A percentile compares a stretch with the other conserved stretches of the same genome.
phyloP scores from a whole-genome alignment of 2,113 vertebrate species.

The Nibea albiflora region DNA sequence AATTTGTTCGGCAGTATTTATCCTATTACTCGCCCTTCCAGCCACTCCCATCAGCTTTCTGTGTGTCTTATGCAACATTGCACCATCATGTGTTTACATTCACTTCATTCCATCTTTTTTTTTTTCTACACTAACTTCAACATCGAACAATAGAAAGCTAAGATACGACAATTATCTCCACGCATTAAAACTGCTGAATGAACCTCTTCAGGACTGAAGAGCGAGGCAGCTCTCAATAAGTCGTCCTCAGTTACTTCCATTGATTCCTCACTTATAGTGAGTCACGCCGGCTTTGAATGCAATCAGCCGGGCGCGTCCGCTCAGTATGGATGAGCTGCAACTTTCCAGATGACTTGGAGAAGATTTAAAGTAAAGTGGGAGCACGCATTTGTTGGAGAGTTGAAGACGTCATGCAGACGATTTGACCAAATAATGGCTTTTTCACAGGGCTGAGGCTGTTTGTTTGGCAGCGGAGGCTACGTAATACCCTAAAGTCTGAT shows the following conservation, averaged over 20 bases:
- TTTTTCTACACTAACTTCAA: neutral
- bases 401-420: conserved; percentile 30
- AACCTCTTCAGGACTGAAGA: neutral
- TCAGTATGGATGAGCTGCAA: conserved; percentile 37
- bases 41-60: neutral
- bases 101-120: neutral
- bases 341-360: conserved; percentile 27
- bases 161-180: neutral
- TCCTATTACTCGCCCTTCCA: neutral
- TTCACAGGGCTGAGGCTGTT: conserved; percentile 17
- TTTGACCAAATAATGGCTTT: conserved; percentile 61
- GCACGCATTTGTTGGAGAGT: conserved; percentile 28
- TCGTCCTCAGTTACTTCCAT: conserved; percentile 28
- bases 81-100: neutral
- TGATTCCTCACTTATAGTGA: conserved; percentile 26
- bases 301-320: conserved; percentile 4
- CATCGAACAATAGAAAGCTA: neutral
- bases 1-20: neutral
- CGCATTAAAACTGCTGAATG: conserved; percentile 11
- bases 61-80: neutral
- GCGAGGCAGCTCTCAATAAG: neutral
- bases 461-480: conserved; percentile 53
- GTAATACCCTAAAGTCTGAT: conserved; percentile 57
- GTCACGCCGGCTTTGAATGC: conserved; percentile 27
- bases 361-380: conserved; percentile 46